Evolutionary conservation across 2,797 vertebrate genomes (phyloP).

Genomic region (Protonibea diacanthus): DNA sequence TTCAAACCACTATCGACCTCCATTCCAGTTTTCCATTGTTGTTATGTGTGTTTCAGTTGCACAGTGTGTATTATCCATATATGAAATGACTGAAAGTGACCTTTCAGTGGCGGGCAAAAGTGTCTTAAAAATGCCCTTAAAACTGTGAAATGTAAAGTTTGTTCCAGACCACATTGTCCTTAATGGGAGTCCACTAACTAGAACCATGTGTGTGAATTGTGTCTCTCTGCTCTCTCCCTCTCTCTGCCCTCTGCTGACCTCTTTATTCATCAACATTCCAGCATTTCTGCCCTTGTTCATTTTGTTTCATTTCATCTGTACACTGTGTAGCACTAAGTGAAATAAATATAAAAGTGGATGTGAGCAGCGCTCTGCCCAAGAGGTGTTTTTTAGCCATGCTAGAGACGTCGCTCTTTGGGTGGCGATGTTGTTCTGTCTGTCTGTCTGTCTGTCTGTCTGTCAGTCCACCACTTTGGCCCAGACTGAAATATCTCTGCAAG

Average conservation of each 20-base stretch:
- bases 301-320: constrained; percentile 43
- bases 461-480: too few relatives aligned
- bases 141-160: constrained; percentile 80
- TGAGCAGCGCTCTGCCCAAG: background rate
- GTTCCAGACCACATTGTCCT: constrained; percentile 72
- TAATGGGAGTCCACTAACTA: constrained; percentile 78
- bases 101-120: constrained; percentile 54
- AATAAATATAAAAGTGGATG: constrained; percentile 56
- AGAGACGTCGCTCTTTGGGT: background rate
- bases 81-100: constrained; percentile 57
- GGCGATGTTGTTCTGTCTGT: background rate
- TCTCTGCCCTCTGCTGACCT: constrained; percentile 59
- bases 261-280: constrained; percentile 45
- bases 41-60: constrained; percentile 27
- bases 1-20: constrained; percentile 37
- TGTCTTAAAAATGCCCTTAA: constrained; percentile 66
- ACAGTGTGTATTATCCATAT: constrained; percentile 27
- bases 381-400: background rate
- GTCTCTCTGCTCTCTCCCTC: constrained; percentile 48
- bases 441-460: background rate
- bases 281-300: constrained; percentile 34
- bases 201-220: constrained; percentile 80
- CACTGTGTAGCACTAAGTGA: constrained; percentile 46
- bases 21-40: constrained; percentile 21
- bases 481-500: background rate